Percentiles rank a stretch among this genome's conserved stretches.
These are phyloP conservation scores for Sturnus vulgaris DNA, from an alignment of 2,113 vertebrate genomes.

Conservation along the genomic window DNA sequence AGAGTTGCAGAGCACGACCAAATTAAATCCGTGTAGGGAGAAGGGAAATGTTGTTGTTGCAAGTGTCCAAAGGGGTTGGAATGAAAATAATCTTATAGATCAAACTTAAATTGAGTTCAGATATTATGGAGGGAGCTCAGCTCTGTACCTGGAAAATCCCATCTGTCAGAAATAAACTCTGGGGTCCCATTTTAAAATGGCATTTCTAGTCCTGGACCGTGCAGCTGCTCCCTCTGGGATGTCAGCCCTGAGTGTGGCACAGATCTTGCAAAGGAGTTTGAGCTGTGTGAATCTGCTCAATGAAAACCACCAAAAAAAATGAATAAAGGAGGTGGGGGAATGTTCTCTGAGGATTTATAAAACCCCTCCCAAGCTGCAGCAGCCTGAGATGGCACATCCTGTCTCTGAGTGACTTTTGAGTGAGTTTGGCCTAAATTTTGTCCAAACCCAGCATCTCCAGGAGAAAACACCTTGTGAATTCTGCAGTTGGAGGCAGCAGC, in stretches of 20 bases:
- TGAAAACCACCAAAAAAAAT: neutral
- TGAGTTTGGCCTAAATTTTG: neutral
- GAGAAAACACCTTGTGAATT: neutral
- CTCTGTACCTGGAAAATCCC: neutral
- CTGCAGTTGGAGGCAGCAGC: neutral
- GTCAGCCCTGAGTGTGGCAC: neutral
- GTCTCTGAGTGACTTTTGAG: neutral
- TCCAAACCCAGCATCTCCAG: accelerated
- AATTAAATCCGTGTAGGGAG: constrained; percentile 39
- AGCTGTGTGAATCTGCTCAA: neutral
- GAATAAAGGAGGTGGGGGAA: neutral
- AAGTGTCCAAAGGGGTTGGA: constrained; percentile 19
- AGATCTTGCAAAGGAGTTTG: neutral
- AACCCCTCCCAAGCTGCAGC: neutral
- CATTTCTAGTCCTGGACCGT: neutral
- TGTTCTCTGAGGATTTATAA: neutral
- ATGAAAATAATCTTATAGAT: constrained; percentile 63
- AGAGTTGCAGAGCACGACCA: constrained; percentile 4
- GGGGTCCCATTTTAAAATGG: constrained; percentile 4
- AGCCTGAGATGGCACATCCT: neutral
- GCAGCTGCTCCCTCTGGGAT: neutral
- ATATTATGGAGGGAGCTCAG: constrained; percentile 13
- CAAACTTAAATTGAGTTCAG: constrained; percentile 52
- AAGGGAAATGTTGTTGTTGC: constrained; percentile 44
- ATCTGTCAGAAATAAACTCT: constrained; percentile 30